Evolutionary conservation across 2,113 vertebrate genomes (phyloP), one percentile per base, ranked within the genome.

Genomic region (Lasiurus borealis): DNA sequence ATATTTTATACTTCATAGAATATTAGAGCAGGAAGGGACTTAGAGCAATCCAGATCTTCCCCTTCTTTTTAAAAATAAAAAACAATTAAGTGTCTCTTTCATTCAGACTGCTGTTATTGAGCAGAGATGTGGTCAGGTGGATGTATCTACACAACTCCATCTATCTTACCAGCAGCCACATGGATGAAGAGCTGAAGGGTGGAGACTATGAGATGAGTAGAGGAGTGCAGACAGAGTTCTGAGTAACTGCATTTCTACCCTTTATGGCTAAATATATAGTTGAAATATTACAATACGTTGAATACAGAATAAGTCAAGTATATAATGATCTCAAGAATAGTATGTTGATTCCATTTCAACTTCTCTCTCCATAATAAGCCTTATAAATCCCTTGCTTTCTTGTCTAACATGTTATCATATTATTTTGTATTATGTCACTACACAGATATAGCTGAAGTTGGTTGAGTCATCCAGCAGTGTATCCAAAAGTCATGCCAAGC

Each of bases 231-330:
- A 44, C 1, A 52, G 29, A 57, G 14, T 50, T 88, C n/a, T 75
- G 25, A 80, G 73, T 62, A 71, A 88, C 27, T 73, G 29, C 1
- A 80, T 8, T 90, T 77, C 23, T 72, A 66, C 5, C 19, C 15
- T 93, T 48, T 48, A 84, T 2, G 57, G 68, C 2, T 72, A 85
- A 71, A 31, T 44, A 81, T 1, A 3, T 29, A 59, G 6, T 54
- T 68, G 6, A 66, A 84, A 87, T 83, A 9, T 68, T 83, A 72
- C 0, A 59, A 76, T 85, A 68, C 36, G 6, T 44, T 83, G 48
- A 78, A 2, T n/a, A 96, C 59, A 95, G 46, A 88, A 75, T 90
- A 88, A 59, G 75, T 76, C 72, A 93, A 91, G 69, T 59, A 73
- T 62, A 86, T 54, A 78, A 18, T 95, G 85, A 91, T 78, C 89